phyloP scores from a whole-genome alignment of 2,797 vertebrate genomes.

The Sebastes melanostomus region DNA sequence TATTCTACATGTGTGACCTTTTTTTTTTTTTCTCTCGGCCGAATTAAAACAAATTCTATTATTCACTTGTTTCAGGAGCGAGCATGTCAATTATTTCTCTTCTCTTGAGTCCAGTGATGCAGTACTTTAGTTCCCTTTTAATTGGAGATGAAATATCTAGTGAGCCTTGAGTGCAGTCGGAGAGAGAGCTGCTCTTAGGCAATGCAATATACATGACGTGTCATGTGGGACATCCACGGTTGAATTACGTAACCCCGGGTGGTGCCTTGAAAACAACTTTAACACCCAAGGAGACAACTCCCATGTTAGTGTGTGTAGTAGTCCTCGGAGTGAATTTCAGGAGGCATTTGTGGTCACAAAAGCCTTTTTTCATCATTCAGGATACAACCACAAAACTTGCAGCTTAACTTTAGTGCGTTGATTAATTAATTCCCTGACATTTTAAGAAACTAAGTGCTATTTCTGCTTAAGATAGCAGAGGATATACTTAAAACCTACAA shows the following conservation, averaged over 20 bases:
- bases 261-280: conserved; percentile 58
- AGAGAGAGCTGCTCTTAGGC: conserved; percentile 63
- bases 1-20: conserved; percentile 24
- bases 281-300: conserved; percentile 21
- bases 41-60: conserved; percentile 74
- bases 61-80: conserved; percentile 70
- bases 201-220: conserved; percentile 78
- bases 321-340: not conserved
- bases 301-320: not conserved
- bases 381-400: not conserved
- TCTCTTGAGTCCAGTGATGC: conserved; percentile 62
- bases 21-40: conserved; percentile 9
- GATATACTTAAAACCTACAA: conserved; percentile 18
- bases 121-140: conserved; percentile 71
- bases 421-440: conserved; percentile 38
- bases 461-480: conserved; percentile 15
- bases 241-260: conserved; percentile 65
- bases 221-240: conserved; percentile 61
- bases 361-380: not conserved
- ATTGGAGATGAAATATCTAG: conserved; percentile 76
- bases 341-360: not conserved
- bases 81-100: conserved; percentile 73
- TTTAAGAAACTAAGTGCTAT: conserved; percentile 3
- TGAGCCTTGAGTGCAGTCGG: conserved; percentile 61
- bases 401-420: not conserved